phyloP scores from a whole-genome alignment of 1,140 invertebrate species.

The Drosophila malerkotliana region DNA sequence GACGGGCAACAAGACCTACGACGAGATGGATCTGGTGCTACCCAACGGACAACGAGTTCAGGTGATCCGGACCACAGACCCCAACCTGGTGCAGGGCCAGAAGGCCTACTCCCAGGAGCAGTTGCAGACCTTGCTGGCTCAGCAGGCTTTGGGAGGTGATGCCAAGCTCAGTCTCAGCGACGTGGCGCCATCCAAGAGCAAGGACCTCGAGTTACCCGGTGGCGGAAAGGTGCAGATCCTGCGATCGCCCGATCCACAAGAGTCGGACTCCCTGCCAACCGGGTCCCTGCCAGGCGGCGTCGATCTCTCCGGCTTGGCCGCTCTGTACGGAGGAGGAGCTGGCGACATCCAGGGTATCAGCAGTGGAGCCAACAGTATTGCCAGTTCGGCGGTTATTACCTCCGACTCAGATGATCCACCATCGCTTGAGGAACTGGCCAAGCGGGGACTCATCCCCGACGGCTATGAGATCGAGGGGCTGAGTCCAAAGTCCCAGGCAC shows the following conservation, averaged over 20 bases:
- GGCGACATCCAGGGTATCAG: conserved; percentile 72
- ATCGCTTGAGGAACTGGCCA: conserved; percentile 90
- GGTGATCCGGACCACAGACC: conserved; percentile 88
- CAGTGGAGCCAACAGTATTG: conserved; percentile 79
- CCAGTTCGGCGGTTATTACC: conserved; percentile 83
- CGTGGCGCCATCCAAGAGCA: conserved; percentile 84
- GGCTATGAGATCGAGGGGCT: conserved; percentile 91
- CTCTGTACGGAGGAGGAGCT: conserved; percentile 69
- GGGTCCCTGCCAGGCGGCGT: conserved; percentile 69
- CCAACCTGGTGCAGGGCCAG: conserved; percentile 85
- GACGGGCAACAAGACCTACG: conserved; percentile 87
- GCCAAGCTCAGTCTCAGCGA: conserved; percentile 64
- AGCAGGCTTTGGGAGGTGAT: conserved; percentile 62
- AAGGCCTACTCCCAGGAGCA: conserved; percentile 79
- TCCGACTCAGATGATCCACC: conserved; percentile 83
- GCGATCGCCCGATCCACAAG: conserved; percentile 85
- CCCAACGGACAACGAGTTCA: conserved; percentile 90
- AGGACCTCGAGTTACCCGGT: conserved; percentile 89
- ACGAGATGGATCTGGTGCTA: conserved; percentile 89
- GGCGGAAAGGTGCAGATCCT: conserved; percentile 90
- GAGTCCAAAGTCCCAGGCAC: conserved; percentile 86
- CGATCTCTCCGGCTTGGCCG: conserved; percentile 73
- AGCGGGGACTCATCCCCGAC: conserved; percentile 89
- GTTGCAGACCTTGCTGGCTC: conserved; percentile 67
- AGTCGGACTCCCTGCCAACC: conserved; percentile 56